Percentiles rank a stretch among this genome's conserved stretches.
These are phyloP conservation scores for Torymus texanus DNA, from an alignment of 2,888 invertebrate genomes.

Conservation along the genomic window DNA sequence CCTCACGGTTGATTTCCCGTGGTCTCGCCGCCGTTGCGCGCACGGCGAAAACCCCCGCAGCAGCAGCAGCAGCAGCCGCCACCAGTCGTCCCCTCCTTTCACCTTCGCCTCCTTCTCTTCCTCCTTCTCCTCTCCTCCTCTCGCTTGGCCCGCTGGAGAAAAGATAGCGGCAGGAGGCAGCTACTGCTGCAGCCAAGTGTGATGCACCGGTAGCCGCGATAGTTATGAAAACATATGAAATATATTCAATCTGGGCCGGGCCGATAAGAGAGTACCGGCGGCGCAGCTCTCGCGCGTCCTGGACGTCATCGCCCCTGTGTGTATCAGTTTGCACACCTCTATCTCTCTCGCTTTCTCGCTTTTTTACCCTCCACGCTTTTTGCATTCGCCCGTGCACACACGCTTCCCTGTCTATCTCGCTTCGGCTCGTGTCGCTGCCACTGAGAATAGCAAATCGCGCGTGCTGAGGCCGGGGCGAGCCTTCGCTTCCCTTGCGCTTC, in stretches of 20 bases:
- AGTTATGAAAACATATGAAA: constrained; percentile 75
- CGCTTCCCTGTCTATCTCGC: constrained; percentile 7
- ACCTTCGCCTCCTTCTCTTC: constrained; percentile 30
- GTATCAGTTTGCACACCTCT: constrained; percentile 6
- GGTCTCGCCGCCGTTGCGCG: constrained; percentile 62
- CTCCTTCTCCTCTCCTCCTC: constrained; percentile 42
- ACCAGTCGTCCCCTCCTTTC: constrained; percentile 52
- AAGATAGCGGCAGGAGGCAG: constrained; percentile 40
- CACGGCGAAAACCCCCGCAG: constrained; percentile 42
- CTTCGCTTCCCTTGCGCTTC: neutral
- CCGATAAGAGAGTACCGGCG: constrained; percentile 65
- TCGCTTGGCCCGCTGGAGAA: constrained; percentile 42
- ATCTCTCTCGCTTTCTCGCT: constrained; percentile 29
- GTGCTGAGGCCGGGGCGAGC: constrained; percentile 5
- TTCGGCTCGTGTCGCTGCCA: constrained; percentile 8
- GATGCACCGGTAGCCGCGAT: constrained; percentile 64
- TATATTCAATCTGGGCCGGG: constrained; percentile 74
- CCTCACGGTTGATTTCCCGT: constrained; percentile 77
- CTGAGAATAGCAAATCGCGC: constrained; percentile 40
- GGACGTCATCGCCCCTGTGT: neutral
- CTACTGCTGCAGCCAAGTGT: constrained; percentile 31
- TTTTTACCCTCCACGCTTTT: constrained; percentile 13
- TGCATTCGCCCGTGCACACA: neutral
- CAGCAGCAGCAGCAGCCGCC: constrained; percentile 47
- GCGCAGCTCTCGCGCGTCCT: constrained; percentile 16